Percentiles rank a stretch among this genome's conserved stretches.
Evolutionary conservation across 2,113 vertebrate genomes (phyloP).

Genomic region (Centrocercus urophasianus): DNA sequence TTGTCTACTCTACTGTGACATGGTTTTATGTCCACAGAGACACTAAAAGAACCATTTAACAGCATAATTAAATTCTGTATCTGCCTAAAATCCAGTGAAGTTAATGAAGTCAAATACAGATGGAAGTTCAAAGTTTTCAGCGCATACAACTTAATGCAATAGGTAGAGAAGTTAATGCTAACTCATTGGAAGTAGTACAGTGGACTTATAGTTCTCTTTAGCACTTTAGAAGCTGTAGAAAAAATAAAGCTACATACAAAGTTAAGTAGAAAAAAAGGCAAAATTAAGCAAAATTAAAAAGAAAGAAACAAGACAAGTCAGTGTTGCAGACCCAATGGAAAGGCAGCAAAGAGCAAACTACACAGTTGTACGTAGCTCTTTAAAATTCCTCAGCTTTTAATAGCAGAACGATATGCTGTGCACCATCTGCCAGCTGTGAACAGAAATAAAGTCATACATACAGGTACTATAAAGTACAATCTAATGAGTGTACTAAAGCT

Average conservation of each 20-base stretch:
- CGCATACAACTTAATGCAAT: neutral
- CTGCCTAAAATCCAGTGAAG: neutral
- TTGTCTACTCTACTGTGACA: neutral
- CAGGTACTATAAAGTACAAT: slow-evolving; percentile 58
- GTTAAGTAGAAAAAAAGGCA: neutral
- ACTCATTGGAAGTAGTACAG: neutral
- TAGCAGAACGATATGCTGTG: slow-evolving; percentile 28
- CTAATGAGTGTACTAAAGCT: slow-evolving; percentile 71
- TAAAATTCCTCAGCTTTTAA: slow-evolving; percentile 49
- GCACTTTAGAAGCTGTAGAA: neutral
- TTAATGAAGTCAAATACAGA: neutral
- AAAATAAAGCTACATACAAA: neutral
- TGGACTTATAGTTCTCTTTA: neutral
- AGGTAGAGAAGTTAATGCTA: neutral
- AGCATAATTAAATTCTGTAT: neutral
- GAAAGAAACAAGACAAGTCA: neutral
- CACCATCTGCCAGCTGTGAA: slow-evolving; percentile 62
- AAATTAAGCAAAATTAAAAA: neutral
- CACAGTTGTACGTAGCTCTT: neutral
- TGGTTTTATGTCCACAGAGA: neutral
- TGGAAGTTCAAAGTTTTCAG: neutral
- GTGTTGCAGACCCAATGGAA: neutral
- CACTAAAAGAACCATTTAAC: neutral
- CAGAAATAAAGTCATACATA: slow-evolving; percentile 23
- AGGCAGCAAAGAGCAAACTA: neutral